These are phyloP conservation scores for Mystacornis crossleyi DNA, from an alignment of 2,113 vertebrate species.

Conservation along the genomic window DNA sequence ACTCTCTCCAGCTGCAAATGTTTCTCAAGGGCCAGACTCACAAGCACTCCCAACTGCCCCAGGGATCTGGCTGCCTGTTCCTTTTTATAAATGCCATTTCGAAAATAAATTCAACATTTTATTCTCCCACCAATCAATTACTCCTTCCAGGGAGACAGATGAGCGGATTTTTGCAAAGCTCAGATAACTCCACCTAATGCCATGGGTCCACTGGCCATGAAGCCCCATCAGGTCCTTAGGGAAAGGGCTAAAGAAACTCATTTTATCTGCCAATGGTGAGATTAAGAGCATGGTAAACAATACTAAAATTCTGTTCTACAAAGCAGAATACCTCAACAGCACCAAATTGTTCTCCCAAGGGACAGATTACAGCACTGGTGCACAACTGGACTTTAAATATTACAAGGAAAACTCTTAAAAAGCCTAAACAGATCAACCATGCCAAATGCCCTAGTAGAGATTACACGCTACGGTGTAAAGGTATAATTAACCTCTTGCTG, in stretches of 20 bases:
- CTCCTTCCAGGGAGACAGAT: not conserved
- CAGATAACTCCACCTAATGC: constrained; percentile 11
- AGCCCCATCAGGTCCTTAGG: not conserved
- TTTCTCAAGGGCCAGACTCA: not conserved
- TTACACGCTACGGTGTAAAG: not conserved
- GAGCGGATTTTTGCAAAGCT: not conserved
- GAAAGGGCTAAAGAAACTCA: not conserved
- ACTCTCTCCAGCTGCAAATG: not conserved
- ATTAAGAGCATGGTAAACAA: constrained; percentile 5
- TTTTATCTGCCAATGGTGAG: not conserved
- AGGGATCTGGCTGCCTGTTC: not conserved
- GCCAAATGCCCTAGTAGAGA: not conserved
- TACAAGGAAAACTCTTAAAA: not conserved
- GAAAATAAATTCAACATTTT: not conserved
- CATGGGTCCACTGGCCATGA: not conserved
- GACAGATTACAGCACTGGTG: not conserved
- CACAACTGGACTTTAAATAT: not conserved
- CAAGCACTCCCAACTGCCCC: not conserved
- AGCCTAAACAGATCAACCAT: not conserved
- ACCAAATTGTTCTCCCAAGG: not conserved
- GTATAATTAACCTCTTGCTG: not conserved
- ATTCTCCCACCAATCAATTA: not conserved
- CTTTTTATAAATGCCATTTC: not conserved
- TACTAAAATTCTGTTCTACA: constrained; percentile 5
- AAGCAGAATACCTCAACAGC: not conserved